Percentiles rank a stretch among this genome's conserved stretches.
phyloP scores from a whole-genome alignment of 2,113 vertebrate genomes.

The Strix uralensis region DNA sequence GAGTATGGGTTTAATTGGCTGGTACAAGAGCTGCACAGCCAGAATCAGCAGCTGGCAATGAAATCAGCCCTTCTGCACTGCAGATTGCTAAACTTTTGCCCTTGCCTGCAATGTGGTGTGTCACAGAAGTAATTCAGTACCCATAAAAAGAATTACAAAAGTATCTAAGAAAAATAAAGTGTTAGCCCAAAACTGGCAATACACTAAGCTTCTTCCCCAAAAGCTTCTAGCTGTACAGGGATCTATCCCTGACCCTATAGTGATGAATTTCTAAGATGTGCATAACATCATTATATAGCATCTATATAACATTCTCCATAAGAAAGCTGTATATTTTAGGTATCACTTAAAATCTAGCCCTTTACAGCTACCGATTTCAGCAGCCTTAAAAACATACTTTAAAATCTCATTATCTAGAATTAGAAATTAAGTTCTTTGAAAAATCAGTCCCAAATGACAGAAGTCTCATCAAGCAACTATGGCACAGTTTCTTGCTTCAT shows the following conservation, averaged over 20 bases:
- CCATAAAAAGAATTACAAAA: not conserved
- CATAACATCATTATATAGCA: too few species aligned
- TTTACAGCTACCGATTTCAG: not conserved
- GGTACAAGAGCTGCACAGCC: constrained; percentile 30
- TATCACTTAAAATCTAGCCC: not conserved
- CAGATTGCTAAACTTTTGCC: constrained; percentile 54
- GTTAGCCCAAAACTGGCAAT: not conserved
- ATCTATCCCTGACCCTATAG: not conserved
- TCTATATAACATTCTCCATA: not conserved
- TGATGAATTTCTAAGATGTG: not conserved
- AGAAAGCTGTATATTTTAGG: not conserved
- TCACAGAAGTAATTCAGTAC: not conserved
- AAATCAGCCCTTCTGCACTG: constrained; percentile 34
- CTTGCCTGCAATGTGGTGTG: not conserved
- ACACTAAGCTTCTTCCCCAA: not conserved
- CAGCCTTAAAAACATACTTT: not conserved
- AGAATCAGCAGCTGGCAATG: constrained; percentile 40
- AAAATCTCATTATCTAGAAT: not conserved
- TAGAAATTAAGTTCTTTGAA: not conserved
- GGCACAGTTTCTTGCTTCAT: not conserved
- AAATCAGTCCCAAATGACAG: not conserved
- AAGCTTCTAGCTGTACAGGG: not conserved
- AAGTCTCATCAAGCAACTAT: not conserved
- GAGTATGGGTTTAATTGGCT: constrained; percentile 51
- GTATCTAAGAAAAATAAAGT: not conserved